Conservation (phyloP, 2,113 vertebrate genomes). For the Xiphophorus hellerii region DNA sequence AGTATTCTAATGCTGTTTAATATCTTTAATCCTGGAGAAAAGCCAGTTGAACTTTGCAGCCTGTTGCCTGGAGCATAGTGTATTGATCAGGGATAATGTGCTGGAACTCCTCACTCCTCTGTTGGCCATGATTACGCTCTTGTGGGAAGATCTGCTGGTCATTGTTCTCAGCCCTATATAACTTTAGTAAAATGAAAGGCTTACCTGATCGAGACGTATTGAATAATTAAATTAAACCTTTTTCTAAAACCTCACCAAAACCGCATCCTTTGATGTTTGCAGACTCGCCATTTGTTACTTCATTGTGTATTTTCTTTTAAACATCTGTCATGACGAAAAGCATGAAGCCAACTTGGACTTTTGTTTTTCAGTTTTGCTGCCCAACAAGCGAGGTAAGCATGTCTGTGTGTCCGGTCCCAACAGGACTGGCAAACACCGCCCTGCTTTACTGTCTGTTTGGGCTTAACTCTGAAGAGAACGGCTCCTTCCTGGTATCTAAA, state of each 20-base stretch:
- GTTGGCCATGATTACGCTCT: constrained; percentile 6
- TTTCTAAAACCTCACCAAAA: neutral
- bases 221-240: no score
- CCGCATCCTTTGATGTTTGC: neutral
- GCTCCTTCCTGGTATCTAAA: constrained; percentile 15
- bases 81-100: constrained; percentile 32
- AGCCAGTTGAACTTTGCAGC: constrained; percentile 13
- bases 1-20: neutral
- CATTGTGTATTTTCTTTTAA: constrained; percentile 25
- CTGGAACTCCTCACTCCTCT: constrained; percentile 6
- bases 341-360: constrained; percentile 58
- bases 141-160: constrained; percentile 16
- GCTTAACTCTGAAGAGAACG: constrained; percentile 2
- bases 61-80: constrained; percentile 14
- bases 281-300: neutral
- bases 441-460: constrained; percentile 36
- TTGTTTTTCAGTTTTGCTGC: constrained; percentile 80
- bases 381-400: constrained; percentile 78
- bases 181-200: neutral
- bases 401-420: constrained; percentile 30
- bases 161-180: constrained; percentile 20
- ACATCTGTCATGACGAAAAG: constrained; percentile 15
- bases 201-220: neutral
- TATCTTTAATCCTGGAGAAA: neutral
- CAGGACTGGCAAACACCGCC: constrained; percentile 18